Base-by-base conservation (phyloP, 2,797 vertebrate genomes). In the Lophotriccus pileatus region DNA sequence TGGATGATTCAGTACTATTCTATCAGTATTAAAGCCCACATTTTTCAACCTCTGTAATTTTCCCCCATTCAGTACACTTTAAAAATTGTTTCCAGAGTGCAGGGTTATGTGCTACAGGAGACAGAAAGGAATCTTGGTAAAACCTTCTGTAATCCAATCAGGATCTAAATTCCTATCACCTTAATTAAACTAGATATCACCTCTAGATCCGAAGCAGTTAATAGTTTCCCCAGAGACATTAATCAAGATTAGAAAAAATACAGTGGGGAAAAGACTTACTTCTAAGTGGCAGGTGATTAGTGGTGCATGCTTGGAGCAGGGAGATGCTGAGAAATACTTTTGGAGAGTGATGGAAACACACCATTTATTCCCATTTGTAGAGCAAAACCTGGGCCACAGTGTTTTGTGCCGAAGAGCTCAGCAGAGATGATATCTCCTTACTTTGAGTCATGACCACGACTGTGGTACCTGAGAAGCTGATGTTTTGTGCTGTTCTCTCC, bases 141-240 rank as follows among this genome's bases (percentile, higher is more conserved):
- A 92, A 74, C 34, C 15, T 25, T 46, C 21, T 64, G 32, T 90
- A 84, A 69, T 84, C 84, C 77, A 90, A 46, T 74, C 52, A 85
- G 64, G 37, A 85, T n/a, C 62, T 70, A 49, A 88, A 82, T 87
- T 82, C 32, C 3, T 80, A n/a, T 80, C 19, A 53, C 28, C 53
- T 79, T 94, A 94, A 95, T 95, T 94, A 95, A 95, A 86, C 43
- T 55, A 47, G 63, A 5, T 91, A 37, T 91, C 56, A 16, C 49
- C 75, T 68, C 25, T 67, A 67, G 60, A 76, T 79, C 34, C 3
- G 1, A 89, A 79, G 53, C 32, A 64, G 72, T 86, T 87, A 73
- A 81, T 63, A 30, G 30, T 28, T 93, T 84, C 79, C 73, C 32
- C 20, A 53, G 85, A 77, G 89, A 43, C 22, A 30, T 69, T 90